Evolutionary conservation across 2,888 invertebrate genomes (phyloP).

Genomic region (Sarcophaga carnaria): DNA sequence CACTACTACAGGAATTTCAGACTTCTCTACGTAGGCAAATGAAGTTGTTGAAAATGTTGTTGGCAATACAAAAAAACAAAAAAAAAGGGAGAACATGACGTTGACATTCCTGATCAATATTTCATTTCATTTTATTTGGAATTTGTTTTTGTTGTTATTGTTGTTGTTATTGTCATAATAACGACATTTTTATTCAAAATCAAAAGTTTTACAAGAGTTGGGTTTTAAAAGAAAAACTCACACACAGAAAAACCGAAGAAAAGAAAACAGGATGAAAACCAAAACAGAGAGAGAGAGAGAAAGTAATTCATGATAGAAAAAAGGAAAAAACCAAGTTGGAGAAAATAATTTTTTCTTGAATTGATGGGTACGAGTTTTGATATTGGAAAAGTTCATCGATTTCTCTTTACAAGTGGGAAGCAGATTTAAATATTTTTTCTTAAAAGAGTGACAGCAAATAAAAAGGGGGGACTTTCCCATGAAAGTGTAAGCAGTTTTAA

Average conservation of each 20-base stretch:
- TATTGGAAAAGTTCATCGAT: conserved; percentile 55
- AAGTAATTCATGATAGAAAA: too few relatives aligned
- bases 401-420: conserved; percentile 6
- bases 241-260: background rate
- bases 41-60: background rate
- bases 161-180: conserved; percentile 35
- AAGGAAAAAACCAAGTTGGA: too few relatives aligned
- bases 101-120: conserved; percentile 30
- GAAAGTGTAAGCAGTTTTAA: too few relatives aligned
- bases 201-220: conserved; percentile 39
- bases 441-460: background rate
- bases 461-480: too few relatives aligned
- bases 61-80: background rate
- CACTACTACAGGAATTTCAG: background rate
- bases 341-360: background rate
- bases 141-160: conserved; percentile 20
- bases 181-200: conserved; percentile 46
- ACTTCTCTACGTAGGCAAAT: background rate
- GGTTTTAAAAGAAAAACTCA: conserved; percentile 33
- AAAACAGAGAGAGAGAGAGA: background rate
- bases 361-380: conserved; percentile 24
- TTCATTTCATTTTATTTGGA: background rate
- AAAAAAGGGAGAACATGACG: background rate
- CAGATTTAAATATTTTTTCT: background rate
- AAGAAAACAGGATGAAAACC: background rate